Percentiles rank a stretch among this genome's conserved stretches.
These are phyloP conservation scores for Ibycter americanus DNA, from an alignment of 2,797 vertebrate genomes.

Conservation along the genomic window DNA sequence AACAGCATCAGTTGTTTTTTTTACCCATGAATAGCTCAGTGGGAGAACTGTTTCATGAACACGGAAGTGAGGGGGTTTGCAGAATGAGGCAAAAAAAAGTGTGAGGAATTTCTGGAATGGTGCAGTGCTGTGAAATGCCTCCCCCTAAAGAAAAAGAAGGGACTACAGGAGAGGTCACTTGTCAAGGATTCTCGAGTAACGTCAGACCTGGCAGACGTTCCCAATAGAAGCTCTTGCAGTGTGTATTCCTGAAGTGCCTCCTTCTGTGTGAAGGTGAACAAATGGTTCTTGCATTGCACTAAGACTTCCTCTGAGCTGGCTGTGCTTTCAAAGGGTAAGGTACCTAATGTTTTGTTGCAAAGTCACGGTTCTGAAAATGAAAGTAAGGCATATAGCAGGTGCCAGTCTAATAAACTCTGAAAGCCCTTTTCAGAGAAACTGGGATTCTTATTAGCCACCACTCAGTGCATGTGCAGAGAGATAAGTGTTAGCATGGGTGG, in stretches of 20 bases:
- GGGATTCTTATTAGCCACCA: background rate
- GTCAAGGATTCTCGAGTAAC: background rate
- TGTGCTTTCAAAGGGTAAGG: background rate
- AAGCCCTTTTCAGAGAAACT: background rate
- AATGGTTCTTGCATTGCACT: background rate
- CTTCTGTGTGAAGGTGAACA: background rate
- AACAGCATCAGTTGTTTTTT: background rate
- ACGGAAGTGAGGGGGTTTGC: background rate
- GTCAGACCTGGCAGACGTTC: background rate
- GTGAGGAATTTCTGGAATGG: background rate
- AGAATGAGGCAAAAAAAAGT: background rate
- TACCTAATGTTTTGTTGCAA: background rate
- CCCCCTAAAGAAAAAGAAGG: background rate
- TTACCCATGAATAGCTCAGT: background rate
- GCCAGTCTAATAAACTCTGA: background rate
- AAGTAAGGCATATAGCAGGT: background rate
- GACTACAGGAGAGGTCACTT: background rate
- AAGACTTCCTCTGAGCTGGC: background rate
- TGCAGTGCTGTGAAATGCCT: background rate
- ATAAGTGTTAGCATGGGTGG: background rate
- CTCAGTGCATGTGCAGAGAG: background rate
- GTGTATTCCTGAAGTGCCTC: background rate
- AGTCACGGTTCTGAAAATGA: background rate
- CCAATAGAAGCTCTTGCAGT: background rate
- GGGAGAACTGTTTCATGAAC: background rate